Base-by-base conservation (phyloP, 2,113 vertebrate genomes). In the Sinocyclocheilus anshuiensis region DNA sequence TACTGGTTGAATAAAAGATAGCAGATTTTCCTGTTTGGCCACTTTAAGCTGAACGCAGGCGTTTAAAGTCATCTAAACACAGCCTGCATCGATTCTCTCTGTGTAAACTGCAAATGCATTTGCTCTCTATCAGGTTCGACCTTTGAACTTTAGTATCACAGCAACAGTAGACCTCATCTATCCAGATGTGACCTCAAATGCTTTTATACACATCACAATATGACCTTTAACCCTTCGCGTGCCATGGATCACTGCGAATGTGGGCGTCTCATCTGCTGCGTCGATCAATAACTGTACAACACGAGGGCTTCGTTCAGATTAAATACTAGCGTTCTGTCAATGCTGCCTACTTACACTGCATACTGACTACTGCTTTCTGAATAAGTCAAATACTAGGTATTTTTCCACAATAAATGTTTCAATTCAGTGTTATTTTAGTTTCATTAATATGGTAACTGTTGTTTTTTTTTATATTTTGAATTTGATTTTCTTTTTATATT, bases 221-320 rank as follows among this genome's bases (percentile, higher is more conserved):
- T 10, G 3, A 42, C 55, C 50, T 80, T 36, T 63, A n/a, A 80
- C 77, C 55, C 29, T 80, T 24, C 0, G 20, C 22, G 26, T 80
- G 77, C 10, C 29, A 59, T 1, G 12, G 53, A 80, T 36, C 76
- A 4, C 26, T 61, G 57, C 3, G 77, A 63, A 22, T 15, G 77
- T 59, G 77, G 77, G 77, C 1, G 77, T 77, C 50, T 77, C 45
- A 33, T 20, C 42, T 33, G 50, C 76, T 55, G 16, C 0, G 33
- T n/a, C 33, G 77, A 80, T 80, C 77, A 39, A 59, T 80, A 55
- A 63, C 53, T 59, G 8, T n/a, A 42, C 77, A 26, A 77, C 75
- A 53, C 75, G 18, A 77, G 29, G 77, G 29, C 20, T 63, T 59
- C 4, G 18, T 80, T 80, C 55, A 61, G 53, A 39, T 55, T 4